Conservation (phyloP, 2,113 vertebrate species). For the Neoarius graeffei region DNA sequence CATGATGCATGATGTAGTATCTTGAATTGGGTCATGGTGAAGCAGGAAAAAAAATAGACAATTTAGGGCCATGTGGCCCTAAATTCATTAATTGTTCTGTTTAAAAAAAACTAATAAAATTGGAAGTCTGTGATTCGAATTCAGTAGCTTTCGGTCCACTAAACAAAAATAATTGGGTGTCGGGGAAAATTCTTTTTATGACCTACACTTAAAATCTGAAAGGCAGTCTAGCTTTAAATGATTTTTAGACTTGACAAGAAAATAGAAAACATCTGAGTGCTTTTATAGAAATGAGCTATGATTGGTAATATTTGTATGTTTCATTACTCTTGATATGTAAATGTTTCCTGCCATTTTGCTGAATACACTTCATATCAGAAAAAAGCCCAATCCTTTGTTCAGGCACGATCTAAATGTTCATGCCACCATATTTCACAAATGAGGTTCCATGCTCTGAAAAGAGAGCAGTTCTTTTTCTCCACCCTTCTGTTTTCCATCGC, state of each 20-base stretch:
- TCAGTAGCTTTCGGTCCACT: too few species aligned
- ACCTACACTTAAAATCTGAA: too few species aligned
- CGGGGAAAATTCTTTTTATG: too few species aligned
- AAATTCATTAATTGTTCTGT: too few species aligned
- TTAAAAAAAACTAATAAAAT: too few species aligned
- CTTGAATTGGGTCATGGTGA: too few species aligned
- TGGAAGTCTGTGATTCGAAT: too few species aligned
- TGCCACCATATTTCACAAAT: not conserved
- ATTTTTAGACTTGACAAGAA: not conserved
- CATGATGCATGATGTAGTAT: too few species aligned
- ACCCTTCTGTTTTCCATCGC: constrained; percentile 1
- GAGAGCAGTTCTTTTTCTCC: not conserved
- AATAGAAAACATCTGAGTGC: not conserved
- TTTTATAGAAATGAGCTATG: not conserved
- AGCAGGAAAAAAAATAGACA: too few species aligned
- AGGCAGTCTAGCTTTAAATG: too few species aligned
- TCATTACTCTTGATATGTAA: not conserved
- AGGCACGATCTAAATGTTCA: not conserved
- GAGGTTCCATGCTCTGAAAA: not conserved
- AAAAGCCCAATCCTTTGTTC: not conserved
- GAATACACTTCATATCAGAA: not conserved
- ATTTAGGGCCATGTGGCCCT: too few species aligned
- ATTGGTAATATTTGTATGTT: not conserved
- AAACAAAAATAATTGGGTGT: too few species aligned
- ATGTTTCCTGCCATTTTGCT: not conserved